Evolutionary conservation across 2,113 vertebrate genomes (phyloP).

Genomic region (Orientallactaga bullata): DNA sequence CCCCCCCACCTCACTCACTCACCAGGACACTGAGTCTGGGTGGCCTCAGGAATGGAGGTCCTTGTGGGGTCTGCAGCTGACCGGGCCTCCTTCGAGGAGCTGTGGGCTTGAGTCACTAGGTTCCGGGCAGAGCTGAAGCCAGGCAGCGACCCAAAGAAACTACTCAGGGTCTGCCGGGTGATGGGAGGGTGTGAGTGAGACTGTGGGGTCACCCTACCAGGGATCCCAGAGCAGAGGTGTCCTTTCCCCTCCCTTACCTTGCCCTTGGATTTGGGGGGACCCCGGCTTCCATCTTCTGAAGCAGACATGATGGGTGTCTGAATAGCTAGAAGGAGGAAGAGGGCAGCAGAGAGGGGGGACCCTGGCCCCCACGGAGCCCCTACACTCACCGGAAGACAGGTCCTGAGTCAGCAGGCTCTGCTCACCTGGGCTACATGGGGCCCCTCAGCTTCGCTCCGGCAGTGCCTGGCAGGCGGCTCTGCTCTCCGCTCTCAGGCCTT

Average conservation of each 20-base stretch:
- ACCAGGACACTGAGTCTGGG: conserved; percentile 47
- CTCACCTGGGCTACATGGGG: not conserved
- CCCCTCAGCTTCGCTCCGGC: not conserved
- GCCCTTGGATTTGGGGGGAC: conserved; percentile 70
- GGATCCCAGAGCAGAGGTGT: too few relatives aligned
- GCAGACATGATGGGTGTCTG: conserved; percentile 64
- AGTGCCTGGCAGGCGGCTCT: conserved; percentile 17
- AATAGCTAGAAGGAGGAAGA: not conserved
- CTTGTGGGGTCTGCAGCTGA: fast-evolving
- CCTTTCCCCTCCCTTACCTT: conserved; percentile 63
- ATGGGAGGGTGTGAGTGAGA: not conserved
- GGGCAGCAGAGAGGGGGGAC: too few relatives aligned
- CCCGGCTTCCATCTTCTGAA: conserved; percentile 14
- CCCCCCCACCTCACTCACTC: not conserved
- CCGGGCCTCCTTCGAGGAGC: not conserved
- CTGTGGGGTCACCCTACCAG: not conserved
- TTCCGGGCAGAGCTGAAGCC: conserved; percentile 78
- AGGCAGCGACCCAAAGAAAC: conserved; percentile 76
- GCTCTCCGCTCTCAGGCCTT: conserved; percentile 63
- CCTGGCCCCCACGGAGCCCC: not conserved
- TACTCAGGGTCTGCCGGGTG: conserved; percentile 58
- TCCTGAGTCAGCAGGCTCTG: not conserved
- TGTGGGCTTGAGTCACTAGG: not conserved
- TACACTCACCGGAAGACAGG: not conserved
- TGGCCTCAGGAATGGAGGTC: fast-evolving